phyloP scores from a whole-genome alignment of 2,113 vertebrate species.

The Phylloscopus trochilus region DNA sequence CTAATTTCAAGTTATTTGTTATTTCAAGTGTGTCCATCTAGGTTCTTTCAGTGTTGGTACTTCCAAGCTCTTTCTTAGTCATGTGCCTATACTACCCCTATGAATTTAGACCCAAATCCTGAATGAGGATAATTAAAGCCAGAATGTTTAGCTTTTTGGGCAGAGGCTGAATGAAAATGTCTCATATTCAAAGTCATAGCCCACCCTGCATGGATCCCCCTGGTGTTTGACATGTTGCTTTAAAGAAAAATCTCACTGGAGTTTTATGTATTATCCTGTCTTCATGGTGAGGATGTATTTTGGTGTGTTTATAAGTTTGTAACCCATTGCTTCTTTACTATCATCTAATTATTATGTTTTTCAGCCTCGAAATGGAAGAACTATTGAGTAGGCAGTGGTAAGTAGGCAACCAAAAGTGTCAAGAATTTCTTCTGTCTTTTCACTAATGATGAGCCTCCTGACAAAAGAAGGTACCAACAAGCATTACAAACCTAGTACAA shows the following conservation, averaged over 20 bases:
- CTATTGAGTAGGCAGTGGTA: conserved; percentile 30
- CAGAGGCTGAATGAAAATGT: background rate
- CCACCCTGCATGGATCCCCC: background rate
- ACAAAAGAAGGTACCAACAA: background rate
- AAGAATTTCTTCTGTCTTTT: background rate
- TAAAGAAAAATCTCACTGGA: background rate
- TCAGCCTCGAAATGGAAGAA: conserved; percentile 80
- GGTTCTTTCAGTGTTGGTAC: background rate
- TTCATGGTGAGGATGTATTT: background rate
- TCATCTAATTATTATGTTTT: background rate
- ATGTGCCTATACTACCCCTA: background rate
- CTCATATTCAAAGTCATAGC: background rate
- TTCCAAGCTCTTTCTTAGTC: background rate
- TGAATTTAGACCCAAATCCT: background rate
- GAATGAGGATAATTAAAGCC: background rate
- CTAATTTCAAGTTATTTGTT: background rate
- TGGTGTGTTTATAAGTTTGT: background rate
- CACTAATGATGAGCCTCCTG: background rate
- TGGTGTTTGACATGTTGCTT: background rate
- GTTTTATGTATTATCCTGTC: background rate
- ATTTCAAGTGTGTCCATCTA: background rate
- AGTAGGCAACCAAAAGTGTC: conserved; percentile 24
- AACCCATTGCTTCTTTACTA: background rate
- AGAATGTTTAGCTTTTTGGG: background rate
- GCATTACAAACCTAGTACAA: background rate